Evolutionary conservation across 2,113 vertebrate species (phyloP).

Genomic region (Coptodon rendalli): DNA sequence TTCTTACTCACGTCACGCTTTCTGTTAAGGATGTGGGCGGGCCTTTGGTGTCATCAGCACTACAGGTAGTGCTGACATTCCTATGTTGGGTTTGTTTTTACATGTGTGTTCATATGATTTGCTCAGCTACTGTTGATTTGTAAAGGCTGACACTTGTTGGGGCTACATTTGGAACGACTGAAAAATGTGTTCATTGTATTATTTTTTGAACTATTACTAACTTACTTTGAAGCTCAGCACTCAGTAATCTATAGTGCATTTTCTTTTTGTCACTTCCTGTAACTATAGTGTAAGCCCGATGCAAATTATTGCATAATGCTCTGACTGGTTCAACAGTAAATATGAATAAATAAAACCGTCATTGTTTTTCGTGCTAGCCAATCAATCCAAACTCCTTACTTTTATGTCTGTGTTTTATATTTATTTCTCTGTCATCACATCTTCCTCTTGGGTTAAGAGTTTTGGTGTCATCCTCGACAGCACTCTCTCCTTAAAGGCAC

Average conservation of each 20-base stretch:
- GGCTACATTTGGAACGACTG: background rate
- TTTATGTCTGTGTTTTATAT: background rate
- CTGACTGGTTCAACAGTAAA: background rate
- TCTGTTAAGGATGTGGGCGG: background rate
- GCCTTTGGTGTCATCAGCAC: background rate
- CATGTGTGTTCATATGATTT: background rate
- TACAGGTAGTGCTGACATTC: background rate
- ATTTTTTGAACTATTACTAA: background rate
- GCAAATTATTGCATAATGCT: fast-evolving
- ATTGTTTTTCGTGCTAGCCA: background rate
- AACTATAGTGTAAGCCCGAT: background rate
- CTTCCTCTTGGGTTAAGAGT: background rate
- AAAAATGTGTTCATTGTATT: background rate
- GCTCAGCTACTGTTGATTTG: background rate
- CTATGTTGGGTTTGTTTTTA: background rate
- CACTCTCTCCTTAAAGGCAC: background rate
- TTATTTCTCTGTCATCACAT: background rate
- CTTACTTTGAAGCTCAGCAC: background rate
- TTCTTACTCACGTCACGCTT: background rate
- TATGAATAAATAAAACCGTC: background rate
- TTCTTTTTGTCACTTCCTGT: background rate
- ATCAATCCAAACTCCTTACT: background rate
- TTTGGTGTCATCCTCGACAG: background rate
- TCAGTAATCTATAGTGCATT: background rate
- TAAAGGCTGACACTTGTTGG: background rate